Evolutionary conservation across 2,888 invertebrate genomes (phyloP), one percentile per base, ranked within the genome.

Genomic region (Camptogramma bilineatum): DNA sequence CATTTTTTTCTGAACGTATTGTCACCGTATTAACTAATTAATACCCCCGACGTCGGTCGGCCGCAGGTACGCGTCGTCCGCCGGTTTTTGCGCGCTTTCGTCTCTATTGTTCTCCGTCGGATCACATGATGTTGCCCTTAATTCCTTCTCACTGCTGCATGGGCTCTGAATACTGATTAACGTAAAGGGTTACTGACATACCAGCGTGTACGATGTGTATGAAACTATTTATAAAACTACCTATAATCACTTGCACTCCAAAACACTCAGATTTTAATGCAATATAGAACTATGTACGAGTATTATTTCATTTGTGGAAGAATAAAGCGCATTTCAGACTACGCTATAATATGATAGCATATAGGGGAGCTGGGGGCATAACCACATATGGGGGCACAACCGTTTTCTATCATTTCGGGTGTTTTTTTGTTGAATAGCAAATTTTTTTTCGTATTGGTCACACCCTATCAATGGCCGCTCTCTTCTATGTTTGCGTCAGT

Each of bases 21-120:
- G 90, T 90, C 89, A 85, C 90, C 90, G 90, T 89, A 87, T 83
- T 77, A 82, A 85, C 85, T 91, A 91, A 91, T 91, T 91, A 91
- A 90, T 89, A 89, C 84, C 80, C 80, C 78, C 68, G 78, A 71
- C 77, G 80, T 68, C 68, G 72, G 75, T 69, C 80, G 76, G 79
- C 76, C 81, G 72, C 80, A 80, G 83, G 84, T 81, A 80, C 81
- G 84, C 79, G 77, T 74, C 75, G 80, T 85, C 83, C 84, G 81
- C 82, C 75, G 83, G 76, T 91, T 91, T 91, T 91, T 91, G 84
- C 82, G 78, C 69, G 69, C 70, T 77, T 80, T 77, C 79, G 82
- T 84, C 83, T 86, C 91, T 90, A 91, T 91, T 91, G 91, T 91
- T 90, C 89, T 88, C 88, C 73, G 82, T 79, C 82, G 82, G 81